Evolutionary conservation across 2,888 invertebrate genomes (phyloP), one percentile per base, ranked within the genome.

Genomic region (Aplocera efformata): DNA sequence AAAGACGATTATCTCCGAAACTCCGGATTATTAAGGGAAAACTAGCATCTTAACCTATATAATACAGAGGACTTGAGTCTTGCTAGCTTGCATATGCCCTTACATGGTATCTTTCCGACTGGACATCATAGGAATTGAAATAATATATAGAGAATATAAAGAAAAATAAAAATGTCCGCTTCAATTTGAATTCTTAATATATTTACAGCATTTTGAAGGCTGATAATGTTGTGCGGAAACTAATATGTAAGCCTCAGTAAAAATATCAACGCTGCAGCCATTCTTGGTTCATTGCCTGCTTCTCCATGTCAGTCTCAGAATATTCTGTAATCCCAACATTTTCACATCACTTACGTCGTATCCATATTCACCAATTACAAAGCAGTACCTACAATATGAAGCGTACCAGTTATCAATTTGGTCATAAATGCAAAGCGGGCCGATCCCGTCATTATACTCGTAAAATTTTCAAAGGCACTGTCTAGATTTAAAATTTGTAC

Each of bases 1-100:
- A n/a, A n/a, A 33, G 45, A 58, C 54, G 65, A 63, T 58, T 62
- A 60, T 66, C 70, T 51, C 60, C 65, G 59, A 60, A 79, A 79
- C 79, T 78, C 79, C 69, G 77, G 78, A 80, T 79, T 75, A 77
- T 77, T 73, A 20, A 49, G 50, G 47, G 49, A 53, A 53, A 53
- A 40, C 44, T 60, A 60, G 60, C 53, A 48, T 53, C 60, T 67
- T 67, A 71, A 49, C 29, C 59, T 73, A 73, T 72, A 71, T 73
- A 63, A 64, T 73, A 76, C 72, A 73, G 42, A 53, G 50, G 54
- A 55, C 62, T 58, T 58, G 60, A 59, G 58, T 64, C 65, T 60
- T 59, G 53, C 46, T 50, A 53, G 24, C 55, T 24, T 25, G 30
- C 51, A 33, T 45, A 42, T 43, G 49, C n/a, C n/a, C n/a, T 40